These are phyloP conservation scores for Colletes collaris DNA, from an alignment of 2,888 invertebrate species.

Conservation along the genomic window DNA sequence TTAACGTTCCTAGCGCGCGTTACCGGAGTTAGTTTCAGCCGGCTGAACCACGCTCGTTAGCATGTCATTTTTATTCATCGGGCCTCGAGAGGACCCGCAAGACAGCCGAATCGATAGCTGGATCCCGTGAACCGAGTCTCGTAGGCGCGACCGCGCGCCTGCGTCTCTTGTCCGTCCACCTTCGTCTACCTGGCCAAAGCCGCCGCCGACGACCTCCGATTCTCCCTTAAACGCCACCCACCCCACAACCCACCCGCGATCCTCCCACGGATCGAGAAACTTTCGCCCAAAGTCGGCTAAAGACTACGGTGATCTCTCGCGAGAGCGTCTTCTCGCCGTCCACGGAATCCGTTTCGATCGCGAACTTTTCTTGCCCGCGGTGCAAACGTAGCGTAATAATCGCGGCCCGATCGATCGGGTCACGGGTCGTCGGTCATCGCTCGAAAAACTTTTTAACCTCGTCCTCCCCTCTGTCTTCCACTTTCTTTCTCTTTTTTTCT, in stretches of 20 bases:
- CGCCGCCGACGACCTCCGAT: too few relatives aligned
- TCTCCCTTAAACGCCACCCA: too few relatives aligned
- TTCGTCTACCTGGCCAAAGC: constrained; percentile 8
- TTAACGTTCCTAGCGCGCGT: constrained; percentile 44
- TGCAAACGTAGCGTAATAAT: constrained; percentile 26
- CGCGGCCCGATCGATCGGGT: constrained; percentile 31
- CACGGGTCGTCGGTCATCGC: constrained; percentile 32
- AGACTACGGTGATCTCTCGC: not conserved
- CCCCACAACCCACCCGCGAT: too few relatives aligned
- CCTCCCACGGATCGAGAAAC: not conserved
- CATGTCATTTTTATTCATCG: constrained; percentile 79
- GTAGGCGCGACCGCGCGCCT: constrained; percentile 50
- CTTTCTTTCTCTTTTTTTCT: not conserved
- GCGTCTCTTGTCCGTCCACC: constrained; percentile 25
- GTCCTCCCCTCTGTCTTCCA: not conserved
- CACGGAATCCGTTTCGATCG: constrained; percentile 31
- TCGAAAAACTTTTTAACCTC: constrained; percentile 25
- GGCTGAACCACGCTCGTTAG: constrained; percentile 71
- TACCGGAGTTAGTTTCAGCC: constrained; percentile 53
- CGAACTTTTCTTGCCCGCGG: too few relatives aligned
- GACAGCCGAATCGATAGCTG: constrained; percentile 58
- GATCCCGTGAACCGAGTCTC: constrained; percentile 45
- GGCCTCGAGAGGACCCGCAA: constrained; percentile 54
- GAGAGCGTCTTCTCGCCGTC: not conserved
- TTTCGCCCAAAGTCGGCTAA: constrained; percentile 34